Evolutionary conservation across 2,113 vertebrate genomes (phyloP), one percentile per base, ranked within the genome.

Genomic region (Hydrolagus affinis): DNA sequence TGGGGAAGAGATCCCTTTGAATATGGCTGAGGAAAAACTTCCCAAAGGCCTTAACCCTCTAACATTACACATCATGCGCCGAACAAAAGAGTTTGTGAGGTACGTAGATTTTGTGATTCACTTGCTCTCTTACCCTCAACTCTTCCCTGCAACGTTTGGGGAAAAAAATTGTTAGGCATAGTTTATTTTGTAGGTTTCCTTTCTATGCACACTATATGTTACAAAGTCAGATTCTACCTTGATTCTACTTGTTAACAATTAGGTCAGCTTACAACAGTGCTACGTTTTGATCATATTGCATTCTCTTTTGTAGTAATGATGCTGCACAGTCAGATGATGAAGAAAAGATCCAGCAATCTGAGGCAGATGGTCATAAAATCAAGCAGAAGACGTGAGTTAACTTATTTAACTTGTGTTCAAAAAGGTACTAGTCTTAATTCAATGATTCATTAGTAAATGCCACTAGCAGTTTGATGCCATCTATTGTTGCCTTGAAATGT

Each of bases 51-150:
- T 99, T 87, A 99, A 99, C 92, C 98, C 98, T 0, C 93, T 99
- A 59, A 98, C 98, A 56, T 92, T 98, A 85, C 97, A 99, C 91
- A 99, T 99, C 88, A 99, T 99, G 97, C 96, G 97, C 85, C 96
- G 98, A 90, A 99, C 98, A 87, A 98, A 99, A 89, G 98, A 99
- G 89, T 99, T 98, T 4, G 95, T 99, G 87, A 97, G 96, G 97
- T 99, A 93, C 90, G 95, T 71, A 9, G 21, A 44, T 44, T 44
- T 44, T 44, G 44, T 44, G 44, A 44, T 44, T 44, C 44, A 44
- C 44, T 44, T 6, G 44, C 44, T 44, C 44, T 44, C 6, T 44
- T 44, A 44, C 44, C 8, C 14, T 14, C 12, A 23, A 7, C 14
- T 14, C 59, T 14, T 0, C 77, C 28, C 4, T 21, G 4, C 23